Conservation (phyloP, 1,140 invertebrate species). For the Cheumatopsyche charites region DNA sequence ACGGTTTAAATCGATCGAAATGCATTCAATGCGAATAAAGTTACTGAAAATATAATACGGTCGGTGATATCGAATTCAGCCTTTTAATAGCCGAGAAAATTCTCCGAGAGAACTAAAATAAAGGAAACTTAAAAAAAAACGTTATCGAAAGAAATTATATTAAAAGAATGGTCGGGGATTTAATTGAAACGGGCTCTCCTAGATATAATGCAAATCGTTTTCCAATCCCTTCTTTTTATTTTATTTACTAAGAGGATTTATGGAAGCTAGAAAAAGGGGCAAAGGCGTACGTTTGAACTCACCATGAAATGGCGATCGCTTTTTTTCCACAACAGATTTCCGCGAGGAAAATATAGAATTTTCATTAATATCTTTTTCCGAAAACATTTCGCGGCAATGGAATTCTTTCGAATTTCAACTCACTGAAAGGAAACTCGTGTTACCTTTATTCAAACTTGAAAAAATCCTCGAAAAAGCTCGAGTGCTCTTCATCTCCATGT, state of each 20-base stretch:
- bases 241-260: slow-evolving; percentile 37
- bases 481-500: slow-evolving; percentile 30
- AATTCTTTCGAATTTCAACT: slow-evolving; percentile 15
- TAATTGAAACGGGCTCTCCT: slow-evolving; percentile 34
- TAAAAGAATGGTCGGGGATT: slow-evolving; percentile 28
- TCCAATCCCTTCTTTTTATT: slow-evolving; percentile 36
- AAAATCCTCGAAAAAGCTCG: slow-evolving; percentile 2
- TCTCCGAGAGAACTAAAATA: neutral
- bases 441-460: slow-evolving; percentile 14
- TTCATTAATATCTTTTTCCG: neutral
- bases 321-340: neutral
- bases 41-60: too few species aligned
- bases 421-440: slow-evolving; percentile 33
- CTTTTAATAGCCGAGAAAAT: neutral
- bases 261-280: slow-evolving; percentile 26
- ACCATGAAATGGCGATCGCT: neutral
- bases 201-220: slow-evolving; percentile 39
- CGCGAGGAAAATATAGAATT: neutral
- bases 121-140: slow-evolving; percentile 8
- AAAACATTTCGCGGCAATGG: neutral
- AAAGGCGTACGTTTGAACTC: slow-evolving; percentile 1
- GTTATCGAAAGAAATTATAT: slow-evolving; percentile 33
- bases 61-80: neutral
- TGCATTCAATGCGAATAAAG: too few species aligned
- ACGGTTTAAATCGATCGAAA: too few species aligned